Conservation (phyloP, 2,888 invertebrate species). For the Quadroppia sp. region DNA sequence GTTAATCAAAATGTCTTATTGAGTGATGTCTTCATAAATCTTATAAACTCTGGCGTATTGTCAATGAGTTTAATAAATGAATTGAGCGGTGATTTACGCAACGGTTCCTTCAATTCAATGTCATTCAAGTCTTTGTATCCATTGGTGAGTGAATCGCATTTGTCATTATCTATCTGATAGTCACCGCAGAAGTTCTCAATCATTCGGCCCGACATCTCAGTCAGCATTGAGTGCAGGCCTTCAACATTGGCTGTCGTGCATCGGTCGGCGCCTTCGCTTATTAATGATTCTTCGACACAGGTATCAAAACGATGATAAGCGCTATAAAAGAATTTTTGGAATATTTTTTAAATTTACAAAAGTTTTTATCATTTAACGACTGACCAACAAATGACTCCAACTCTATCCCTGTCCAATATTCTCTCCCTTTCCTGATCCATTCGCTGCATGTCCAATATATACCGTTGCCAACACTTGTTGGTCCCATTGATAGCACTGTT, state of each 20-base stretch:
- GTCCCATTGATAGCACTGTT: constrained; percentile 14
- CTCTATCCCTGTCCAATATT: neutral
- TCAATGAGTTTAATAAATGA: neutral
- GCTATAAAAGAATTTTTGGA: neutral
- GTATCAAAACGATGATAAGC: neutral
- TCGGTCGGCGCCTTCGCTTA: neutral
- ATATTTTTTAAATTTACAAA: neutral
- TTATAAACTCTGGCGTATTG: neutral
- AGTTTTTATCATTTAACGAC: neutral
- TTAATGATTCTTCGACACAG: constrained; percentile 2
- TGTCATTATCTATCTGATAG: constrained; percentile 1
- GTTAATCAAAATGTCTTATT: neutral
- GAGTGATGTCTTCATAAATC: neutral
- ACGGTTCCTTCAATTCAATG: neutral
- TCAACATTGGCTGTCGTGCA: neutral
- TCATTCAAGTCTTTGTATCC: neutral
- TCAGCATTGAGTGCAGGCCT: neutral
- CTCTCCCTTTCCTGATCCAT: neutral
- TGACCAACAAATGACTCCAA: constrained; percentile 15
- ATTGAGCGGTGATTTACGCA: constrained; percentile 2
- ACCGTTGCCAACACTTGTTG: constrained; percentile 3
- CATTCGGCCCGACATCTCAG: neutral
- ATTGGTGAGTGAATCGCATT: constrained; percentile 3
- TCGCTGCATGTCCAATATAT: neutral
- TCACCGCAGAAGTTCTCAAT: constrained; percentile 11